These are phyloP conservation scores for Platycercus adscitus DNA, from an alignment of 2,113 vertebrate species.

Conservation along the genomic window DNA sequence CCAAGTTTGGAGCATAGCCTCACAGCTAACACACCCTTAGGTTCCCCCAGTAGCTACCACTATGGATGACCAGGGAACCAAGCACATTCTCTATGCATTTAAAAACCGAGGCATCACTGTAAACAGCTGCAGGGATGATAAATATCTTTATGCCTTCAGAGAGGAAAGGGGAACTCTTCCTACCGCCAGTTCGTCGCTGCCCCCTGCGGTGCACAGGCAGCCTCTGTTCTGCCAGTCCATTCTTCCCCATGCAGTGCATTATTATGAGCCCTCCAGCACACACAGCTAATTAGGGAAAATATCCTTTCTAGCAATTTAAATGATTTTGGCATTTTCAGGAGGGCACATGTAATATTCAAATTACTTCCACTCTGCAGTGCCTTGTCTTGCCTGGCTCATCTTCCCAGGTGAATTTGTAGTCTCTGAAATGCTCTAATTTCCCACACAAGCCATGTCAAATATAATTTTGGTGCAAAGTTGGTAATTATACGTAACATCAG, in stretches of 20 bases:
- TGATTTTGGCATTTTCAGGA: conserved; percentile 93
- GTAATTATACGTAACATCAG: conserved; percentile 97
- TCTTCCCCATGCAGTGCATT: conserved; percentile 32
- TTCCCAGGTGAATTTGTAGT: conserved; percentile 90
- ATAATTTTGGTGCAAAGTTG: conserved; percentile 94
- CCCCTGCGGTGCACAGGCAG: conserved; percentile 32
- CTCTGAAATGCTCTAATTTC: conserved; percentile 94
- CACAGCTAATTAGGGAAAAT: conserved; percentile 70
- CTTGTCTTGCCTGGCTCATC: conserved; percentile 78
- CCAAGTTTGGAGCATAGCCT: not conserved
- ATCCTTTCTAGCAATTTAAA: conserved; percentile 93
- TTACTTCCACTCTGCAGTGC: conserved; percentile 82
- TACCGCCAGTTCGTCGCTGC: conserved; percentile 32
- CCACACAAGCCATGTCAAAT: conserved; percentile 93
- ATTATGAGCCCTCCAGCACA: conserved; percentile 64
- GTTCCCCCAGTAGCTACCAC: not conserved
- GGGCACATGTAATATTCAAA: conserved; percentile 94
- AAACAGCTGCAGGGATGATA: conserved; percentile 22
- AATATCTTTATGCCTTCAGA: not conserved
- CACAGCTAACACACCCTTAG: not conserved
- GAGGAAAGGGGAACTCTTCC: not conserved
- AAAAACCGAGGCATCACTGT: not conserved
- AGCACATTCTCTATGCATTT: not conserved
- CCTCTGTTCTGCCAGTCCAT: conserved; percentile 46
- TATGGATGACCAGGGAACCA: not conserved